Percentiles rank a stretch among this genome's conserved stretches.
Evolutionary conservation across 2,888 invertebrate species (phyloP).

Genomic region (Disparrhopalites patrizii): DNA sequence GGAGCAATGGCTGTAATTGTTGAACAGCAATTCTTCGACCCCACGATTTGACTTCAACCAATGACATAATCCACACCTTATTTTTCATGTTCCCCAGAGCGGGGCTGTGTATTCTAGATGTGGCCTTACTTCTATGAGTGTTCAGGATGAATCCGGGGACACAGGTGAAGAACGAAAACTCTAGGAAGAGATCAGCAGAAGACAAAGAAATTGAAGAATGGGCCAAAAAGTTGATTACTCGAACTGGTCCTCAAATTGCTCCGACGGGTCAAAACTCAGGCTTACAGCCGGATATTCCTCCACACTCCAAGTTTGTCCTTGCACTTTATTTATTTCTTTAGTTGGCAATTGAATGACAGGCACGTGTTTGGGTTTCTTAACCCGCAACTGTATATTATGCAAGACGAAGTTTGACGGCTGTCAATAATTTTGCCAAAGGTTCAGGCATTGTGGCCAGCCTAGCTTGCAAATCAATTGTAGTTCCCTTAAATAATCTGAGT

Average conservation of each 20-base stretch:
- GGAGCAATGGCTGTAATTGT: too few species aligned
- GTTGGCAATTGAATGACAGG: too few species aligned
- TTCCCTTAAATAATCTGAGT: too few species aligned
- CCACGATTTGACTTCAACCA: too few species aligned
- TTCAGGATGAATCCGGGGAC: constrained; percentile 4
- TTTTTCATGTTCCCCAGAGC: too few species aligned
- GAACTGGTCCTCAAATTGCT: constrained; percentile 30
- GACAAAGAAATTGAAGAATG: constrained; percentile 43
- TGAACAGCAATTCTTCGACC: too few species aligned
- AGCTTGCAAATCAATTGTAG: too few species aligned
- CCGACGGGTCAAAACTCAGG: neutral
- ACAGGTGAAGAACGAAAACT: constrained; percentile 3
- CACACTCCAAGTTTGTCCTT: constrained; percentile 33
- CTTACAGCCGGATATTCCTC: constrained; percentile 18
- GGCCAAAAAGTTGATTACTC: constrained; percentile 37
- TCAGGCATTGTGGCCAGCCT: too few species aligned
- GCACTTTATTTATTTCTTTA: constrained; percentile 6
- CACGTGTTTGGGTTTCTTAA: neutral
- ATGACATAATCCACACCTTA: too few species aligned
- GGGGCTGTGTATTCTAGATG: too few species aligned
- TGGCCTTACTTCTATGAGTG: neutral
- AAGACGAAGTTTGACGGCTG: neutral
- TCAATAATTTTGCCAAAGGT: neutral
- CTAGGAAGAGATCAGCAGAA: constrained; percentile 28
- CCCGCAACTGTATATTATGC: neutral